Conservation (phyloP, 2,888 invertebrate species). For the Catocala nupta region DNA sequence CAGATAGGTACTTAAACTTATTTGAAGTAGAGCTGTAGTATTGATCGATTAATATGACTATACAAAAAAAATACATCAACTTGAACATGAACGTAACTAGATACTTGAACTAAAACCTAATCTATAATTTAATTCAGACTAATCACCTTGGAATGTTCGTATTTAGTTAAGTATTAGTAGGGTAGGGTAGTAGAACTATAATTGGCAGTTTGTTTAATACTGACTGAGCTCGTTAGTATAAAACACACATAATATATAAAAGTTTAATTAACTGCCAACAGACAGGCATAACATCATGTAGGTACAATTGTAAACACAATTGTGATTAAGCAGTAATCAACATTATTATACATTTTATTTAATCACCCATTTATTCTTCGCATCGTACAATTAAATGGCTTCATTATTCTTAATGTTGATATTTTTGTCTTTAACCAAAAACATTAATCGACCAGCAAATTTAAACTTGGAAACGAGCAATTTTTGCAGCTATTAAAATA, state of each 20-base stretch:
- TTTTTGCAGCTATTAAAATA: constrained; percentile 12
- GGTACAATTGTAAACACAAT: constrained; percentile 16
- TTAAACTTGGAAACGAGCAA: constrained; percentile 2
- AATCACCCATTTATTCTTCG: constrained; percentile 11
- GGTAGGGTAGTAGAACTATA: no score
- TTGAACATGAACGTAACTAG: no score
- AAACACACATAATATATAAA: constrained; percentile 7
- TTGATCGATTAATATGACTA: no score
- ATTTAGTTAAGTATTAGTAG: no score
- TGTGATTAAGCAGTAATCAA: constrained; percentile 23
- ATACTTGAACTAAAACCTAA: no score
- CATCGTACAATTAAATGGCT: constrained; percentile 21
- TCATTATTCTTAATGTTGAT: constrained; percentile 17
- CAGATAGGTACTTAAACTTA: no score
- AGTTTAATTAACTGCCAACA: constrained; percentile 4
- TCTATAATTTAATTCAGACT: no score
- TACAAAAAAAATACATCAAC: no score
- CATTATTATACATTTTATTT: constrained; percentile 12
- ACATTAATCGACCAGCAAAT: constrained; percentile 21
- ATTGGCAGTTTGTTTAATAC: constrained; percentile 7
- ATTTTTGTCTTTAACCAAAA: constrained; percentile 19
- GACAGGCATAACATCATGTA: constrained; percentile 7
- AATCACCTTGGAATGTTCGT: no score
- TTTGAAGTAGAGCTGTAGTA: no score
- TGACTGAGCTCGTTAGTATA: constrained; percentile 12